Evolutionary conservation across 2,888 invertebrate genomes (phyloP).

Genomic region (Ophraella communa): DNA sequence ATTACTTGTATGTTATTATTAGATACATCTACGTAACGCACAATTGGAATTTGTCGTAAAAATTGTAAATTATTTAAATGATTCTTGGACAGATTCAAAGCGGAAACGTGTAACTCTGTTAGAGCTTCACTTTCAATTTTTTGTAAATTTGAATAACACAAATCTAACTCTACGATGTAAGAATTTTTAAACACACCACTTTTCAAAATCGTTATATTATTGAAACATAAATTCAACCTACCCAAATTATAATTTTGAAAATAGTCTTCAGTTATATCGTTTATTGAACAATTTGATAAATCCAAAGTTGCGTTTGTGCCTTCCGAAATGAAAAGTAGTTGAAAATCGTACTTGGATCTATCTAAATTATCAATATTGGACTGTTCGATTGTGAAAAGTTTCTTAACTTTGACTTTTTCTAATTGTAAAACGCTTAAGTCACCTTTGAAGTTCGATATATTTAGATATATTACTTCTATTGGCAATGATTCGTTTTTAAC

Average conservation of each 20-base stretch:
- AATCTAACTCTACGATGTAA: slow-evolving; percentile 27
- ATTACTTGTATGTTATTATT: slow-evolving; percentile 21
- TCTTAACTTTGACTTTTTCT: slow-evolving; percentile 22
- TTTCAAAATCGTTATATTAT: slow-evolving; percentile 20
- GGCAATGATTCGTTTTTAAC: slow-evolving; percentile 17
- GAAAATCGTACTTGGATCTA: slow-evolving; percentile 27
- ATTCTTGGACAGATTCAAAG: slow-evolving; percentile 28
- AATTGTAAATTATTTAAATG: slow-evolving; percentile 16
- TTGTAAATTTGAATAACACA: slow-evolving; percentile 22
- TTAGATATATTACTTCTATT: slow-evolving; percentile 21
- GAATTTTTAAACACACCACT: slow-evolving; percentile 23
- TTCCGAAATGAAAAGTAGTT: slow-evolving; percentile 19
- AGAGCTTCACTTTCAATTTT: slow-evolving; percentile 19
- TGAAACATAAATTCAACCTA: slow-evolving; percentile 29
- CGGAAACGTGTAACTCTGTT: slow-evolving; percentile 4
- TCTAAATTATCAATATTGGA: slow-evolving; percentile 21
- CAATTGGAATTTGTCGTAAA: neutral
- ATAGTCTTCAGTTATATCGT: slow-evolving; percentile 21
- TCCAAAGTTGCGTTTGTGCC: slow-evolving; percentile 29
- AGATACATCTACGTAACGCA: slow-evolving; percentile 27
- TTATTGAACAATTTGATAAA: slow-evolving; percentile 29
- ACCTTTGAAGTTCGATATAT: slow-evolving; percentile 22
- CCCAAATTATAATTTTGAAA: slow-evolving; percentile 32
- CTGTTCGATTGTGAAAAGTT: slow-evolving; percentile 17
- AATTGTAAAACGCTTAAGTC: slow-evolving; percentile 19